Base-by-base conservation (phyloP, 2,888 invertebrate genomes). In the Erebia ligea region DNA sequence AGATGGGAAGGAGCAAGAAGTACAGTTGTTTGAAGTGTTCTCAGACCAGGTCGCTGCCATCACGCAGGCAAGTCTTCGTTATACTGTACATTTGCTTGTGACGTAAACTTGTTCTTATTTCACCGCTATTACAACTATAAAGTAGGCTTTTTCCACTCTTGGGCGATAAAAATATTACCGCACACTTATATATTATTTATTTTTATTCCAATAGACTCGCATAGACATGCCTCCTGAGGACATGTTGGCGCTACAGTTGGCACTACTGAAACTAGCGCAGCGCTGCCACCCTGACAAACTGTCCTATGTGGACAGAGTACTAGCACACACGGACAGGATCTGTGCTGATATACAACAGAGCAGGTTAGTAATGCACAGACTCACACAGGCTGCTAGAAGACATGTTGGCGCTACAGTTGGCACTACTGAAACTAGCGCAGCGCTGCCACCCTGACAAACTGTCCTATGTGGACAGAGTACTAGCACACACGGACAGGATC, bases 21-120 rank as follows among this genome's bases (percentile, higher is more conserved):
- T 99, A 17, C 97, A 98, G 84, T 94, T 99, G 9, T 99, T 99
- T 88, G 99, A 99, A 84, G 98, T 99, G 52, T 99, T 99, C 90
- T 99, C 99, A 1, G 97, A 98, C 81, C 99, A 99, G 93, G 98
- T 99, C 4, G 98, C 98, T 0, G 97, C 97, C 72, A 98, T 99
- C 78, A 98, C 99, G 73, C 97, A 98, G 95, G 97, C 17, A 57
- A 25, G 21, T 59, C n/a, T 40, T 59, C 34, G 34, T 34, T 34
- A 34, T 34, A 34, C 34, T 6, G 34, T 34, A 34, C 34, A 34
- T 34, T 34, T 34, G 34, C 34, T 34, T 1, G 34, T 34, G 34
- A 34, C 34, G 25, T 6, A 6, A 34, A 6, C 34, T 34, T 34
- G 34, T 1, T 34, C 34, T 34, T 1, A 34, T 6, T 34, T 34